Percentiles rank a stretch among this genome's conserved stretches.
Evolutionary conservation across 2,888 invertebrate genomes (phyloP).

Genomic region (Drosophila affinis): DNA sequence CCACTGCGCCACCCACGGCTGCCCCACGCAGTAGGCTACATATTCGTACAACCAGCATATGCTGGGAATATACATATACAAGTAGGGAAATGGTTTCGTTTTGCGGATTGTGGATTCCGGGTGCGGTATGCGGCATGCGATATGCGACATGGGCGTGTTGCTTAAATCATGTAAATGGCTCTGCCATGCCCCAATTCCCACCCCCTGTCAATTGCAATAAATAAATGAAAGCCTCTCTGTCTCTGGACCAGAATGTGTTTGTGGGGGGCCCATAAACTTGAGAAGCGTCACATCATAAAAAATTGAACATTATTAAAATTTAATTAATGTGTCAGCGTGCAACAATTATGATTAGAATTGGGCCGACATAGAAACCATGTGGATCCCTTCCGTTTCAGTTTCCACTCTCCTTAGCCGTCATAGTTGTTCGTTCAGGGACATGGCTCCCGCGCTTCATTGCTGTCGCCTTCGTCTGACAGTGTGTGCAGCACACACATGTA

Average conservation of each 20-base stretch:
- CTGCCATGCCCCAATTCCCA: neutral
- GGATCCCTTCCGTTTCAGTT: constrained; percentile 17
- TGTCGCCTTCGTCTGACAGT: neutral
- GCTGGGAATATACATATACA: constrained; percentile 39
- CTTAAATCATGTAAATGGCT: constrained; percentile 30
- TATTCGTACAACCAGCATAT: constrained; percentile 52
- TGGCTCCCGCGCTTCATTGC: neutral
- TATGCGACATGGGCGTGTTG: constrained; percentile 19
- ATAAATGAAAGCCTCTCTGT: constrained; percentile 24
- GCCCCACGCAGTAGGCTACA: constrained; percentile 66
- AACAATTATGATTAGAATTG: constrained; percentile 62
- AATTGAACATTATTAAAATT: constrained; percentile 65
- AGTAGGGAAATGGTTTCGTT: neutral
- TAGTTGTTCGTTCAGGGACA: constrained; percentile 34
- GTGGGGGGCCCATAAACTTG: constrained; percentile 31
- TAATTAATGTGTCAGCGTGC: constrained; percentile 65
- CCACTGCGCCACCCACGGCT: neutral
- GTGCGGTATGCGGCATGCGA: neutral
- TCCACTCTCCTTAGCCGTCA: neutral
- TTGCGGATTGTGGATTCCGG: neutral
- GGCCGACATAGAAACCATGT: constrained; percentile 5
- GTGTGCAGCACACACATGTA: constrained; percentile 42
- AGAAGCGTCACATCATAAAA: constrained; percentile 26
- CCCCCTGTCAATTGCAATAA: constrained; percentile 33
- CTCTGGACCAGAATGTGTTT: constrained; percentile 2